Evolutionary conservation across 2,888 invertebrate genomes (phyloP).

Genomic region (Philereme vetulata): DNA sequence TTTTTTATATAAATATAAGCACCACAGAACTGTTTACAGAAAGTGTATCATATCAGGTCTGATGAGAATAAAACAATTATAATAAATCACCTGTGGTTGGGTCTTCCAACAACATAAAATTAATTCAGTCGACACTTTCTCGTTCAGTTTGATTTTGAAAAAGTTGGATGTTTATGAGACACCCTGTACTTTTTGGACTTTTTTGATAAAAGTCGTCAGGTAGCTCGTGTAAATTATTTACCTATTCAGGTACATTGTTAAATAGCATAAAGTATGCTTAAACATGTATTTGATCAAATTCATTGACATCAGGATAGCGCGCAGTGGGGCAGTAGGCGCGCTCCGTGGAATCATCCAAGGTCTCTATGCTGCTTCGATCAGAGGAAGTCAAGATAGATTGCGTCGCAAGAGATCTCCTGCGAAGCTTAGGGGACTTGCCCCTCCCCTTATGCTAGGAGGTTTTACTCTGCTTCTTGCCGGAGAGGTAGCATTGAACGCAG

Average conservation of each 20-base stretch:
- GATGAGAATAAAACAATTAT: neutral
- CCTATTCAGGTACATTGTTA: neutral
- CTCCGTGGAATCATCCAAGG: slow-evolving; percentile 65
- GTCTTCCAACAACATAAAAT: no score
- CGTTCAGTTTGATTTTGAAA: neutral
- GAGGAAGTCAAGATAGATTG: slow-evolving; percentile 68
- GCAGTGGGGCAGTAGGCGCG: slow-evolving; percentile 66
- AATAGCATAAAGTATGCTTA: slow-evolving; percentile 51
- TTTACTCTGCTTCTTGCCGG: slow-evolving; percentile 83
- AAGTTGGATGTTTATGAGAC: neutral
- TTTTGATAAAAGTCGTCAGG: neutral
- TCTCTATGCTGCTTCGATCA: slow-evolving; percentile 76
- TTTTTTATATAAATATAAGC: slow-evolving; percentile 37
- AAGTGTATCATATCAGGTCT: neutral
- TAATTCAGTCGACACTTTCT: neutral
- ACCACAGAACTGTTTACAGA: slow-evolving; percentile 23
- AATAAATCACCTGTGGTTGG: neutral
- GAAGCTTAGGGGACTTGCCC: slow-evolving; percentile 85
- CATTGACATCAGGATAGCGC: slow-evolving; percentile 59
- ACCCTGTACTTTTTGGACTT: neutral
- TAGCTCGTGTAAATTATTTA: slow-evolving; percentile 1
- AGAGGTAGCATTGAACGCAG: slow-evolving; percentile 89
- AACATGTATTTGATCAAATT: slow-evolving; percentile 85
- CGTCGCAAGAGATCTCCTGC: slow-evolving; percentile 65
- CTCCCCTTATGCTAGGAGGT: slow-evolving; percentile 87